Evolutionary conservation across 2,888 invertebrate species (phyloP), one percentile per base, ranked within the genome.

Genomic region (Yponomeuta cagnagella): DNA sequence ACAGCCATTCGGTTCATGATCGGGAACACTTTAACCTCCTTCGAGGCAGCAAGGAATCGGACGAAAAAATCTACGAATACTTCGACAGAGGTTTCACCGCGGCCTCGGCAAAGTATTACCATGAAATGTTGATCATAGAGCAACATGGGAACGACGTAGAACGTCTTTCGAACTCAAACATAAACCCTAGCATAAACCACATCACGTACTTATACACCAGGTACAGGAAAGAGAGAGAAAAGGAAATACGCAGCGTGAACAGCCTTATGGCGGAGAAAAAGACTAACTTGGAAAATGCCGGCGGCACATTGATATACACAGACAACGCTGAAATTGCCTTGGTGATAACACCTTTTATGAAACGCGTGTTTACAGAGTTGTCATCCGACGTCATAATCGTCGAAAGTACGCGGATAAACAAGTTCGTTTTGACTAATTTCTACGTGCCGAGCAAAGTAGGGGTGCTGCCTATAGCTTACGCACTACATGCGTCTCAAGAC

Each of bases 281-380:
- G 15, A 10, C 69, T 4, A n/a, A 31, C 23, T 71, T 79, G 3
- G 74, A 75, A 63, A 37, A 66, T 8, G 48, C 30, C 9, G 78
- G 76, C 0, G 74, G 76, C 0, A 72, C 70, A 2, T 30, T 79
- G 8, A 74, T 69, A 58, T 75, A 74, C 70, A 68, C 5, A 6
- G 72, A 73, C 1, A 71, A 72, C 10, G 72, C 73, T 0, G 73
- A 77, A n/a, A 72, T 76, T 0, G 73, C 76, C 0, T 74, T 77
- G 0, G 74, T 83, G 2, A 72, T 82, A 10, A 82, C 82, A 4
- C 78, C 80, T 12, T 73, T 77, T 2, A 83, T 83, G 82, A 80
- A 77, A 63, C 75, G 76, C 64, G 75, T 79, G 0, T 68, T 80
- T 2, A n/a, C 70, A 0, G 72, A 75, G 5, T 73, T 75, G 48